phyloP scores from a whole-genome alignment of 2,797 vertebrate species.

The Sus cebifrons region DNA sequence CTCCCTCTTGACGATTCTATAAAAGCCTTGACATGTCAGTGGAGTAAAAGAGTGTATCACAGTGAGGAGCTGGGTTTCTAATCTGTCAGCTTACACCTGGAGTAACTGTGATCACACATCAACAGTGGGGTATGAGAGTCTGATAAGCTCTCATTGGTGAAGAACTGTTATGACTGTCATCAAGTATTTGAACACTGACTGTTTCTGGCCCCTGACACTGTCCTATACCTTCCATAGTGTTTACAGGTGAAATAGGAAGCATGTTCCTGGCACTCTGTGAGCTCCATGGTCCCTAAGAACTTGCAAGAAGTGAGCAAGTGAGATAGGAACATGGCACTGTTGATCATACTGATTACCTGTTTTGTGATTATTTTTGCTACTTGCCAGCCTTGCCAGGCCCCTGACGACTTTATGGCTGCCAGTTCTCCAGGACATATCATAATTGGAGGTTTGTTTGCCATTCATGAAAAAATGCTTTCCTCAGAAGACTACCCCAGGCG shows the following conservation, averaged over 20 bases:
- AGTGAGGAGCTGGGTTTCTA: slow-evolving; percentile 18
- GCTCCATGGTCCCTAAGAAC: slow-evolving; percentile 75
- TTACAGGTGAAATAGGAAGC: slow-evolving; percentile 85
- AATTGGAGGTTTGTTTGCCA: slow-evolving; percentile 94
- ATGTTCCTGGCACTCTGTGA: slow-evolving; percentile 34
- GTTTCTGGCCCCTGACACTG: slow-evolving; percentile 77
- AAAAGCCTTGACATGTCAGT: background rate
- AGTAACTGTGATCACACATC: background rate
- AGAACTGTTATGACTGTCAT: slow-evolving; percentile 81
- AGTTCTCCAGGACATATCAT: slow-evolving; percentile 92
- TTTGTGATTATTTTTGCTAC: slow-evolving; percentile 77
- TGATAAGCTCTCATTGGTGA: background rate
- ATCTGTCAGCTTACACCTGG: background rate
- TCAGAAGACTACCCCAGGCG: slow-evolving; percentile 83
- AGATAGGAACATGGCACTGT: slow-evolving; percentile 86
- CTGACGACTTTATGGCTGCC: slow-evolving; percentile 86
- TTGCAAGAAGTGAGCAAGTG: slow-evolving; percentile 68
- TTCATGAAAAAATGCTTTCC: slow-evolving; percentile 90
- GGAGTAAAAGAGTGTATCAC: background rate
- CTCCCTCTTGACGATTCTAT: background rate
- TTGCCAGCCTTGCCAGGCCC: slow-evolving; percentile 85
- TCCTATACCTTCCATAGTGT: slow-evolving; percentile 73
- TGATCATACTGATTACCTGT: slow-evolving; percentile 82
- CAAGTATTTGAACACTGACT: slow-evolving; percentile 78
- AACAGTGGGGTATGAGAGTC: background rate